Conservation (phyloP, 2,888 invertebrate species). For the Cephus rjabovi region DNA sequence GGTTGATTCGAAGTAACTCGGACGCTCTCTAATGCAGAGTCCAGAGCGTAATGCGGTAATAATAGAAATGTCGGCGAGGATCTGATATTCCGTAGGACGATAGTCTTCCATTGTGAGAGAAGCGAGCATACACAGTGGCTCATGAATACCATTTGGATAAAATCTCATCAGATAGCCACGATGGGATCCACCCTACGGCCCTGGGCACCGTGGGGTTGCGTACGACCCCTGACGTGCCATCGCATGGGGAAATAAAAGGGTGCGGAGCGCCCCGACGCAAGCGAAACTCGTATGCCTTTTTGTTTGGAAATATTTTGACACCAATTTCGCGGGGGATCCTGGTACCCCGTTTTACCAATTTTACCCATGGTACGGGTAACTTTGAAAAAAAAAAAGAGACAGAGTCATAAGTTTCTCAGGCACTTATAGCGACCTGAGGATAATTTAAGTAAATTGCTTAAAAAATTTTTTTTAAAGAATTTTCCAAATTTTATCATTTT, state of each 20-base stretch:
- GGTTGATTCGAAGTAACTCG: background rate
- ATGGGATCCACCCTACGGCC: slow-evolving; percentile 15
- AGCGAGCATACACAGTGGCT: slow-evolving; percentile 31
- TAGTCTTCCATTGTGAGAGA: slow-evolving; percentile 11
- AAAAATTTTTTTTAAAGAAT: no score
- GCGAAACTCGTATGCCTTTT: slow-evolving; percentile 21
- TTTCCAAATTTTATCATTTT: no score
- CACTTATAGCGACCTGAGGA: background rate
- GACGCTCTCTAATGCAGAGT: background rate
- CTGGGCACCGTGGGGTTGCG: slow-evolving; percentile 2
- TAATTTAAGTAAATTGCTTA: background rate
- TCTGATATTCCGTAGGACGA: slow-evolving; percentile 32
- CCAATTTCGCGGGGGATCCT: slow-evolving; percentile 37
- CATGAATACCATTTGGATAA: slow-evolving; percentile 61
- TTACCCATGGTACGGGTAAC: background rate
- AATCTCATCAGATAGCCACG: slow-evolving; percentile 50
- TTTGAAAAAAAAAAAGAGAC: background rate
- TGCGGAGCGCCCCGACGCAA: slow-evolving; percentile 6
- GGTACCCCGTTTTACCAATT: background rate
- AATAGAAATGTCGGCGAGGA: slow-evolving; percentile 45
- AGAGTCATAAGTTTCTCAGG: background rate
- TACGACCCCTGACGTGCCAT: background rate
- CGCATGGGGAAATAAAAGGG: slow-evolving; percentile 27
- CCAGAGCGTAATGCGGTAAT: slow-evolving; percentile 25
- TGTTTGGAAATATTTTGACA: slow-evolving; percentile 51